These are phyloP conservation scores for Torymus texanus DNA, from an alignment of 2,888 invertebrate genomes.

Conservation along the genomic window DNA sequence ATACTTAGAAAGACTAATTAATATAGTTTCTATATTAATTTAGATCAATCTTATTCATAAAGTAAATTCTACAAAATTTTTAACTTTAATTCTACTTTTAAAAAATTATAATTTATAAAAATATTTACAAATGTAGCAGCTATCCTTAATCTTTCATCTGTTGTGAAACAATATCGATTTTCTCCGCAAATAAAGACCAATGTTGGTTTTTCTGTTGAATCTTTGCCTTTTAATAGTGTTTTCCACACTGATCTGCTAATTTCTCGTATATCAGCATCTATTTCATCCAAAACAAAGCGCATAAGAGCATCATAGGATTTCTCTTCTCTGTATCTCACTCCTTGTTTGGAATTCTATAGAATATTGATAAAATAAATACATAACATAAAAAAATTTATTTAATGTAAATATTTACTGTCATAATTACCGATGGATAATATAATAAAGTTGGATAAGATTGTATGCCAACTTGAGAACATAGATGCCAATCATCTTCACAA, in stretches of 20 bases:
- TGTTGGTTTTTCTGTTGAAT: conserved; percentile 59
- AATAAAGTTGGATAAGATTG: conserved; percentile 86
- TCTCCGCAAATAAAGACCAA: conserved; percentile 66
- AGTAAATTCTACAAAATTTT: not conserved
- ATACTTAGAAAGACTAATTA: not conserved
- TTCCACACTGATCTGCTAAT: conserved; percentile 63
- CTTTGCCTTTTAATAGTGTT: conserved; percentile 59
- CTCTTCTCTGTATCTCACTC: conserved; percentile 62
- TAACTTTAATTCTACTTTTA: not conserved
- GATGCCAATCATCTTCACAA: conserved; percentile 88
- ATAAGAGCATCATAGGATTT: conserved; percentile 62
- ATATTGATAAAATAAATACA: not conserved
- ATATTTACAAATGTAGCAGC: conserved; percentile 84
- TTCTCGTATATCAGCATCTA: conserved; percentile 65
- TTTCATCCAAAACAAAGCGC: conserved; percentile 63
- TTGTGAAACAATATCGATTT: conserved; percentile 63
- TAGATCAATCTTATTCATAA: conserved; percentile 12
- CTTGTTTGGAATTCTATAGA: conserved; percentile 64
- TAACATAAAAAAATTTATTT: not conserved
- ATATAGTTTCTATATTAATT: not conserved
- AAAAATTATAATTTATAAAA: not conserved
- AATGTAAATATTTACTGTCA: not conserved
- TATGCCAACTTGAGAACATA: conserved; percentile 86
- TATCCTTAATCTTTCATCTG: conserved; percentile 77
- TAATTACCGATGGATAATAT: conserved; percentile 79